phyloP scores from a whole-genome alignment of 2,797 vertebrate genomes.

The Intellagama lesueurii region DNA sequence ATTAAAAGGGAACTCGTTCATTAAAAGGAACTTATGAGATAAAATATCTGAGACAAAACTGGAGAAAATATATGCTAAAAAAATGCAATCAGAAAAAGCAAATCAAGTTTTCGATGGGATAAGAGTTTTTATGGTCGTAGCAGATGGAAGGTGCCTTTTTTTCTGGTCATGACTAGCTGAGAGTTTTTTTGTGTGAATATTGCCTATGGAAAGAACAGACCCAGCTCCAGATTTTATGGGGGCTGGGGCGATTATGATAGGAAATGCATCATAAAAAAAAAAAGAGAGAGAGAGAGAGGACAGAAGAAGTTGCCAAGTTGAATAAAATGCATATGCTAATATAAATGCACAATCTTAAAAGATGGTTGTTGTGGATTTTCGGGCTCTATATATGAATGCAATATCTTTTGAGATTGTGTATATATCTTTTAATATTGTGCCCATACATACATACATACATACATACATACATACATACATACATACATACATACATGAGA shows the following conservation, averaged over 20 bases:
- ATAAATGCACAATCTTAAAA: no score
- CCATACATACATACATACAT: no score
- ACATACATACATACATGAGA: no score
- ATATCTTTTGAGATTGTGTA: no score
- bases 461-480: no score
- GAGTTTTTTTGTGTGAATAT: not conserved
- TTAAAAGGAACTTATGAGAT: slow-evolving; percentile 44
- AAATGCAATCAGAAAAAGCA: slow-evolving; percentile 48
- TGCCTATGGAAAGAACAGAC: not conserved
- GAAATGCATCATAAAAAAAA: no score
- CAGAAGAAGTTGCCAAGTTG: not conserved
- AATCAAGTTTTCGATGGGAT: not conserved
- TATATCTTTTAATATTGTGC: no score
- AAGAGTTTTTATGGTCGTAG: not conserved
- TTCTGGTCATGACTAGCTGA: not conserved
- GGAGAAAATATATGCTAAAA: slow-evolving; percentile 48
- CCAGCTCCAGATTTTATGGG: not conserved
- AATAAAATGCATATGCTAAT: no score
- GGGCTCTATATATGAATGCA: no score
- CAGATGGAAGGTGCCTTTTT: no score
- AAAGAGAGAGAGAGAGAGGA: not conserved
- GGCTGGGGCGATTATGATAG: not conserved
- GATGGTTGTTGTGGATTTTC: no score
- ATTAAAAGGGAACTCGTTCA: slow-evolving; percentile 43
- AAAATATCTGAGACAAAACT: slow-evolving; percentile 32